Conservation (phyloP, 2,113 vertebrate species). For the Gallinago media region DNA sequence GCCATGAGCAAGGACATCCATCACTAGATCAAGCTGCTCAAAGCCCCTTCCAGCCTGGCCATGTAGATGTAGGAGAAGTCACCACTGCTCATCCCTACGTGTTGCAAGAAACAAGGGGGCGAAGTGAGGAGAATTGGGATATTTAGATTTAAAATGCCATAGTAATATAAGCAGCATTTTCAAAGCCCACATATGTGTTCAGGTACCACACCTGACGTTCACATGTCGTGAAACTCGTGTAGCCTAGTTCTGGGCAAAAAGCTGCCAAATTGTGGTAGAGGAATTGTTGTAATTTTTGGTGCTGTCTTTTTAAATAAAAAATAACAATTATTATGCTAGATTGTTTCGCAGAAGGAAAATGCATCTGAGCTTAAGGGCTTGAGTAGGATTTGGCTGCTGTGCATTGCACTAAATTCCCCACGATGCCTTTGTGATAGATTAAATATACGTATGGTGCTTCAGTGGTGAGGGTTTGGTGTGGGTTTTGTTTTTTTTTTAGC, state of each 20-base stretch:
- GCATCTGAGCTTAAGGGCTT: slow-evolving; percentile 44
- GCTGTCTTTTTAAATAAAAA: slow-evolving; percentile 30
- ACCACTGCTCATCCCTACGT: background rate
- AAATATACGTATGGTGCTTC: background rate
- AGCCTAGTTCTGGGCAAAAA: background rate
- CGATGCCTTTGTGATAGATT: background rate
- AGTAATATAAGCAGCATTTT: background rate
- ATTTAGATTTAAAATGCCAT: background rate
- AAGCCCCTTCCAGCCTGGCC: rapidly evolving
- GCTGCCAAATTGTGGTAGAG: background rate
- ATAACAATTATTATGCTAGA: background rate
- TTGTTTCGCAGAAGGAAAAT: slow-evolving; percentile 41
- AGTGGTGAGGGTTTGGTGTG: rapidly evolving
- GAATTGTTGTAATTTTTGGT: background rate
- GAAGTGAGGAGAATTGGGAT: background rate
- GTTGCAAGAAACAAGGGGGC: background rate
- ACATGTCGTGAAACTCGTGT: background rate
- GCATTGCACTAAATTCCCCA: slow-evolving; percentile 16
- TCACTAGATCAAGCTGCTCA: background rate
- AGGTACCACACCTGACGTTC: background rate
- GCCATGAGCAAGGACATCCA: background rate
- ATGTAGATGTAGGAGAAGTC: background rate
- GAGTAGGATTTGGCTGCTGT: slow-evolving; percentile 37
- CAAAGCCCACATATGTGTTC: rapidly evolving
- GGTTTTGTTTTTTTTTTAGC: background rate